These are phyloP conservation scores for Ageneiosus marmoratus DNA, from an alignment of 2,113 vertebrate species.

Conservation along the genomic window DNA sequence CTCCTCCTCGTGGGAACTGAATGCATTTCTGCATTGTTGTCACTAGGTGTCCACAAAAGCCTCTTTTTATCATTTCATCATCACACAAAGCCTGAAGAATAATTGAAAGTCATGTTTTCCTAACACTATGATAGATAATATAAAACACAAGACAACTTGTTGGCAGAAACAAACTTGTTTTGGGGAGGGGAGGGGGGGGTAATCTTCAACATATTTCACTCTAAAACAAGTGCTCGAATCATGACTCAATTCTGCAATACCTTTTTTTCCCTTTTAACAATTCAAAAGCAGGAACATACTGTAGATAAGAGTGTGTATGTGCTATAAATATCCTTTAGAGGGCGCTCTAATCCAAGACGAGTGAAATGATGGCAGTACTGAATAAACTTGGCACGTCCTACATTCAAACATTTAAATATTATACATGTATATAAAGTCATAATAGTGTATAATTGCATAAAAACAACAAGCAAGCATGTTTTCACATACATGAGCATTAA, in stretches of 20 bases:
- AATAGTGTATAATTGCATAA: background rate
- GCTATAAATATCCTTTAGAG: slow-evolving; percentile 10
- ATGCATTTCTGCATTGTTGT: background rate
- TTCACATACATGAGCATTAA: background rate
- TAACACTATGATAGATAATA: background rate
- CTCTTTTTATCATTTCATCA: background rate
- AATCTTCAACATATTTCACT: background rate
- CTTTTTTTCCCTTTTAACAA: background rate
- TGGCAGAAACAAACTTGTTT: background rate
- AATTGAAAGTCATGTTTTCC: background rate
- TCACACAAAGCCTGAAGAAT: background rate
- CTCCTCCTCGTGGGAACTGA: background rate
- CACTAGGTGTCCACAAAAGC: slow-evolving; percentile 4
- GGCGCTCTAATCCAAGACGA: background rate
- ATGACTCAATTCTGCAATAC: background rate
- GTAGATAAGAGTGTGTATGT: background rate
- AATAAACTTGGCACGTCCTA: background rate
- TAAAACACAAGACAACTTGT: background rate
- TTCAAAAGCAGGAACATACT: background rate
- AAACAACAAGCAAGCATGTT: background rate
- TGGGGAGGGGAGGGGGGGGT: too few species aligned
- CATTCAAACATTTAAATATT: background rate
- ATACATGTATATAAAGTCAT: too few species aligned
- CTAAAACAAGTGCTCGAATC: slow-evolving; percentile 6
- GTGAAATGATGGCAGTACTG: background rate